Evolutionary conservation across 2,797 vertebrate genomes (phyloP).

Genomic region (Anolis apletophallus): DNA sequence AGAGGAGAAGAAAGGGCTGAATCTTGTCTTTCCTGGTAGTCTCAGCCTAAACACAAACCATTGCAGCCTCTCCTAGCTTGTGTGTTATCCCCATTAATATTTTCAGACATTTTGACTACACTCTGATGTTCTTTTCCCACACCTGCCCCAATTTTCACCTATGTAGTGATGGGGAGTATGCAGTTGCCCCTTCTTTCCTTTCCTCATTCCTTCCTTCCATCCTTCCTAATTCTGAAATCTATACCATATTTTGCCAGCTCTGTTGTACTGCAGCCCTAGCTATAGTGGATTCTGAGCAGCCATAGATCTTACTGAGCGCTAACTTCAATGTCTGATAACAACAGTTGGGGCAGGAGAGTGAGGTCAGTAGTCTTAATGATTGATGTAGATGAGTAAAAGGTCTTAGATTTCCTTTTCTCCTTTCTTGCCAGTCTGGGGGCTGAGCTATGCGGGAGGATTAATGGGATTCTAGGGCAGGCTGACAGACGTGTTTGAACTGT

Average conservation of each 20-base stretch:
- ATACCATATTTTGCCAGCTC: background rate
- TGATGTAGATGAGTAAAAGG: background rate
- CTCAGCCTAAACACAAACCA: too few relatives aligned
- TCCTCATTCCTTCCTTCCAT: too few relatives aligned
- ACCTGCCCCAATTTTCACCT: too few relatives aligned
- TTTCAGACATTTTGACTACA: too few relatives aligned
- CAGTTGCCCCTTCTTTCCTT: too few relatives aligned
- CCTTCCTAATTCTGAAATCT: background rate
- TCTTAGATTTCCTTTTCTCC: background rate
- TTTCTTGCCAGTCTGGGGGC: background rate
- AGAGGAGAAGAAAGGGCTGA: background rate
- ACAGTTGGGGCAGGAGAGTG: too few relatives aligned
- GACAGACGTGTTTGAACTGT: background rate
- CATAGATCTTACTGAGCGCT: background rate
- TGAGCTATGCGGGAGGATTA: background rate
- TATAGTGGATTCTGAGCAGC: background rate
- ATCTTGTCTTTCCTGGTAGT: too few relatives aligned
- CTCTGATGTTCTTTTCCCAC: too few relatives aligned
- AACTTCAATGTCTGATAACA: background rate
- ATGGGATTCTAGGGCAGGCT: background rate
- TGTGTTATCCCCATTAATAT: too few relatives aligned
- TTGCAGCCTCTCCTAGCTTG: too few relatives aligned
- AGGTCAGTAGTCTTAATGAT: background rate
- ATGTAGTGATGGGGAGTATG: too few relatives aligned
- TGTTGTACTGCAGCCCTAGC: background rate